These are phyloP conservation scores for Anser brachyrhynchus DNA, from an alignment of 2,113 vertebrate species.

Conservation along the genomic window DNA sequence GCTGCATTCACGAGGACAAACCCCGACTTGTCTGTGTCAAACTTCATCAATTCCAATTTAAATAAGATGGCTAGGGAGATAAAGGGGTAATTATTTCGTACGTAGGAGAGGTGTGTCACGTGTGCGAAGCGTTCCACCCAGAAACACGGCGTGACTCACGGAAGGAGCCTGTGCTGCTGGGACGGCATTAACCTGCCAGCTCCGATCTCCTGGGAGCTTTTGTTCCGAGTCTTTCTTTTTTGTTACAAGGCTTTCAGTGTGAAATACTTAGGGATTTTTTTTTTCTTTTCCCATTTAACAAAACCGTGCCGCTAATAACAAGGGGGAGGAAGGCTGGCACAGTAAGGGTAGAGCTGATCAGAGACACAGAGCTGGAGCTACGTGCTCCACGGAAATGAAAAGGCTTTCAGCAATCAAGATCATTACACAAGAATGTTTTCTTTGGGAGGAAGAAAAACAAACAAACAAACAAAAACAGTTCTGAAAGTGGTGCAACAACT, in stretches of 20 bases:
- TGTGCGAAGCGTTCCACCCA: constrained; percentile 4
- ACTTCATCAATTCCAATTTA: constrained; percentile 38
- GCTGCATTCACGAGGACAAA: neutral
- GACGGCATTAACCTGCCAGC: neutral
- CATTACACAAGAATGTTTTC: neutral
- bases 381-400: neutral
- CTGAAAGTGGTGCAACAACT: neutral
- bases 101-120: neutral
- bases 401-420: neutral
- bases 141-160: neutral
- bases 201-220: neutral
- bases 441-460: neutral
- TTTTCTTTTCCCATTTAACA: neutral
- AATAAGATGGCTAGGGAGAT: constrained; percentile 55
- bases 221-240: neutral
- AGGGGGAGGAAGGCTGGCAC: neutral
- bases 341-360: neutral
- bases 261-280: neutral
- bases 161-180: neutral
- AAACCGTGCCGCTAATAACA: neutral
- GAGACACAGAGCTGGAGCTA: neutral
- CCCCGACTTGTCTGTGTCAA: constrained; percentile 48
- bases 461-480: neutral
- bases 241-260: neutral
- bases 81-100: constrained; percentile 39